phyloP scores from a whole-genome alignment of 2,113 vertebrate species.

The Sinosuthora webbiana region DNA sequence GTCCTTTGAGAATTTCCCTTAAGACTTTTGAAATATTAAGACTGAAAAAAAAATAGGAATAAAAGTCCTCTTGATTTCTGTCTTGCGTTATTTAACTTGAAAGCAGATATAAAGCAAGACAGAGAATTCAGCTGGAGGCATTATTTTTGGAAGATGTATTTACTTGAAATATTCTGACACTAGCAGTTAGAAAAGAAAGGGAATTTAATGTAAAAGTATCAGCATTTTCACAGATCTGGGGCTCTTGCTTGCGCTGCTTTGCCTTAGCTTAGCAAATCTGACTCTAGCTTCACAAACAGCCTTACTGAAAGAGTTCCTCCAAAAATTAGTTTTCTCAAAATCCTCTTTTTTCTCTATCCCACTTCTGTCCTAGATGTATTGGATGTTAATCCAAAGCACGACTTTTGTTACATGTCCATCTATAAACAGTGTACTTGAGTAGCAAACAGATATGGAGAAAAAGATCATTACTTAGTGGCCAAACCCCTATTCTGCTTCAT shows the following conservation, averaged over 20 bases:
- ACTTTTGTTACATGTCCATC: neutral
- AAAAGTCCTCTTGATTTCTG: neutral
- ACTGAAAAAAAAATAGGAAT: neutral
- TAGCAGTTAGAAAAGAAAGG: neutral
- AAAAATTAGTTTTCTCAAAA: neutral
- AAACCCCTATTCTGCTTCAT: neutral
- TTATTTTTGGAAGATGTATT: neutral
- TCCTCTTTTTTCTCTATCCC: neutral
- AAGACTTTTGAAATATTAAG: neutral
- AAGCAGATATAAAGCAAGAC: neutral
- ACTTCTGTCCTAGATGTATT: neutral
- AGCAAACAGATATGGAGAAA: neutral
- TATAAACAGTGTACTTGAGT: neutral
- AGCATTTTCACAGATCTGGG: neutral
- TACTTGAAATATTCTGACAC: neutral
- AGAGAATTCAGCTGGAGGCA: neutral
- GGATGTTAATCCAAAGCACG: neutral
- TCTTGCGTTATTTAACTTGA: slow-evolving; percentile 19
- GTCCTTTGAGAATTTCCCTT: slow-evolving; percentile 8
- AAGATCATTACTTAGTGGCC: neutral
- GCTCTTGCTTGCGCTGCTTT: neutral
- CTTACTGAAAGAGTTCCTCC: neutral
- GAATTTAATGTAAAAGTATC: neutral
- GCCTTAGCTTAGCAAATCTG: neutral
- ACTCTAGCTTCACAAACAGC: neutral